phyloP scores from a whole-genome alignment of 2,888 invertebrate species.

The Andrena praecox region DNA sequence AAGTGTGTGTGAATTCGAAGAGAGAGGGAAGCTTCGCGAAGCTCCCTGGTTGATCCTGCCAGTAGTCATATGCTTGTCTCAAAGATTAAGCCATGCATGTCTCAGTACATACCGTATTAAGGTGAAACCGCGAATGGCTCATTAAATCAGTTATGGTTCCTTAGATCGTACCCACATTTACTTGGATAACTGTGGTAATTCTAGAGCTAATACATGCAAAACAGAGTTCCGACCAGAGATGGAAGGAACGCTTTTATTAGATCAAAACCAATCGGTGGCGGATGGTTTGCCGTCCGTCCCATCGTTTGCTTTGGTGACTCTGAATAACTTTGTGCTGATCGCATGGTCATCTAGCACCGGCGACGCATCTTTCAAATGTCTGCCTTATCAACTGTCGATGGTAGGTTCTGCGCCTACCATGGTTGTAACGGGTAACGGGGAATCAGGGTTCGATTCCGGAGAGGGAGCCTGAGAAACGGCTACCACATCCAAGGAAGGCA shows the following conservation, averaged over 20 bases:
- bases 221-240: too few species aligned
- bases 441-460: conserved; percentile 91
- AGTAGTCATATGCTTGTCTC: conserved; percentile 87
- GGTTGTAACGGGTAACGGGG: conserved; percentile 90
- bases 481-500: conserved; percentile 91
- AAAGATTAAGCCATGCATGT: conserved; percentile 89
- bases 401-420: conserved; percentile 89
- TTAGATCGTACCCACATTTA: conserved; percentile 86
- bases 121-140: conserved; percentile 86
- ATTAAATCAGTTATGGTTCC: conserved; percentile 88
- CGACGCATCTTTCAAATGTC: conserved; percentile 86
- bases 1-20: too few species aligned
- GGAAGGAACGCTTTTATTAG: conserved; percentile 77
- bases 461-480: conserved; percentile 90
- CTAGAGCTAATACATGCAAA: conserved; percentile 89
- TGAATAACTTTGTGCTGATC: too few species aligned
- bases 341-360: too few species aligned
- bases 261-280: too few species aligned
- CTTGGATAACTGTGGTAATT: conserved; percentile 89
- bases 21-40: too few species aligned
- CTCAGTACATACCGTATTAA: conserved; percentile 86
- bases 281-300: too few species aligned
- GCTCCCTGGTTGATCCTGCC: too few species aligned
- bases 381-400: conserved; percentile 89
- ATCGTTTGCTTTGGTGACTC: too few species aligned